Percentiles rank a stretch among this genome's conserved stretches.
Evolutionary conservation across 1,140 invertebrate genomes (phyloP).

Genomic region (Physella acuta): DNA sequence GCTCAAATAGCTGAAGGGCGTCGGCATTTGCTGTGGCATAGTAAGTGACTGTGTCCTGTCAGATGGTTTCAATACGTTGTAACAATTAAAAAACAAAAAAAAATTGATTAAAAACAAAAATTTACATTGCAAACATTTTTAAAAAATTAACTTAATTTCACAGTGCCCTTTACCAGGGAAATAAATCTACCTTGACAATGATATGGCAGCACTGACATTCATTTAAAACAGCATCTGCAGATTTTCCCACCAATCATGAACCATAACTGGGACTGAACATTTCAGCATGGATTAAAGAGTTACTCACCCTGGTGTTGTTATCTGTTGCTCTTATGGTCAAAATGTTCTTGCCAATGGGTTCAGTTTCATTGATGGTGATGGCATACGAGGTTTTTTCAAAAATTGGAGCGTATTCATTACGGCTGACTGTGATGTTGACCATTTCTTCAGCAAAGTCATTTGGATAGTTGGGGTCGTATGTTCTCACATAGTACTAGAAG

Average conservation of each 20-base stretch:
- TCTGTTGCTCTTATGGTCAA: slow-evolving; percentile 38
- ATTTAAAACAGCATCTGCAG: too few relatives aligned
- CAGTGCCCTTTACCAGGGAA: too few relatives aligned
- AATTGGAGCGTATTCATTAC: slow-evolving; percentile 28
- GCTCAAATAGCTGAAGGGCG: slow-evolving; percentile 2
- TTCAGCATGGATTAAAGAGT: too few relatives aligned
- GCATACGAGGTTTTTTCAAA: slow-evolving; percentile 26
- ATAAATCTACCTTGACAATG: too few relatives aligned
- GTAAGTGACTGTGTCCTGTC: slow-evolving; percentile 21
- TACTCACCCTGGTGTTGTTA: slow-evolving; percentile 23
- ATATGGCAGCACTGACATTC: too few relatives aligned
- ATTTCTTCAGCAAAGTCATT: slow-evolving; percentile 7
- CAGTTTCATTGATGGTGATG: slow-evolving; percentile 32
- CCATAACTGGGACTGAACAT: too few relatives aligned
- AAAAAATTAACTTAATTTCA: too few relatives aligned
- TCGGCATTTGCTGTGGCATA: slow-evolving; percentile 4
- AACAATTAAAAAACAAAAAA: too few relatives aligned
- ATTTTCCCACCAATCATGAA: too few relatives aligned
- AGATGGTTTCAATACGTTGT: too few relatives aligned
- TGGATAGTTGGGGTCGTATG: slow-evolving; percentile 31
- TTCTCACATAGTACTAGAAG: slow-evolving; percentile 30
- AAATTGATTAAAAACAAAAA: too few relatives aligned
- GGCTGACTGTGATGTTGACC: slow-evolving; percentile 19
- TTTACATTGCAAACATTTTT: too few relatives aligned
- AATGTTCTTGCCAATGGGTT: slow-evolving; percentile 29